Percentiles rank a stretch among this genome's conserved stretches.
These are phyloP conservation scores for Drosophila subpulchrella DNA, from an alignment of 1,140 invertebrate species.

Conservation along the genomic window DNA sequence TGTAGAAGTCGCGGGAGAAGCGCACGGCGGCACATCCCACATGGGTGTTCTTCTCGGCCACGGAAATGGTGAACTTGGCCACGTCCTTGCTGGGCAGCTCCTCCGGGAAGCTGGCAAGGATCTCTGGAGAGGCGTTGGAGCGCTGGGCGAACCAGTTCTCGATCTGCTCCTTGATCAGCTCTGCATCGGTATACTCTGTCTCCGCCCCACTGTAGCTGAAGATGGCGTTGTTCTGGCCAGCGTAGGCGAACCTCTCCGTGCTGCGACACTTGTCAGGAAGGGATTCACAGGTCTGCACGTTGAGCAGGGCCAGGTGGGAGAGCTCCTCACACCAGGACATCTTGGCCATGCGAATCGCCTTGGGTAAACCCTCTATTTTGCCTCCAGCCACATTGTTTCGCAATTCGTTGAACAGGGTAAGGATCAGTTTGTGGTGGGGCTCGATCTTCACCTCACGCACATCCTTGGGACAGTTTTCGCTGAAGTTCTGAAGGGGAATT, in stretches of 20 bases:
- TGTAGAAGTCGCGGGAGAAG: conserved; percentile 57
- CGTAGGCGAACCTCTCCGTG: conserved; percentile 63
- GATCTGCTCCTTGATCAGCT: conserved; percentile 62
- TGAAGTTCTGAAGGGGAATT: conserved; percentile 42
- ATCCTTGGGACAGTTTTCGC: conserved; percentile 49
- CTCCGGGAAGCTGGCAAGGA: conserved; percentile 50
- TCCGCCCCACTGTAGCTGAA: conserved; percentile 64
- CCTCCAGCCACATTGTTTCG: conserved; percentile 65
- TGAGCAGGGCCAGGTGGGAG: conserved; percentile 47
- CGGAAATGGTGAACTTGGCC: conserved; percentile 58
- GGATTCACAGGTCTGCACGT: conserved; percentile 55
- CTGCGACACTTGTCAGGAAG: conserved; percentile 65
- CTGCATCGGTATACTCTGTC: conserved; percentile 54
- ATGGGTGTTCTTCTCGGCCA: conserved; percentile 62
- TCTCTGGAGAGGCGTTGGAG: conserved; percentile 32
- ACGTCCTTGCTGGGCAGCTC: conserved; percentile 41
- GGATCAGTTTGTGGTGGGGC: conserved; percentile 50
- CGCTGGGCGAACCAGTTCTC: conserved; percentile 63
- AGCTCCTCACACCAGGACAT: conserved; percentile 72
- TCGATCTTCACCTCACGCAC: conserved; percentile 43
- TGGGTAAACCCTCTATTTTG: conserved; percentile 42
- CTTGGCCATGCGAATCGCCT: conserved; percentile 65
- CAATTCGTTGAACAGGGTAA: conserved; percentile 55
- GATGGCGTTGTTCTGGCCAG: conserved; percentile 63
- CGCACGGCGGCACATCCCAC: conserved; percentile 63